Evolutionary conservation across 2,888 invertebrate species (phyloP).

Genomic region (Mythimna lalbum): DNA sequence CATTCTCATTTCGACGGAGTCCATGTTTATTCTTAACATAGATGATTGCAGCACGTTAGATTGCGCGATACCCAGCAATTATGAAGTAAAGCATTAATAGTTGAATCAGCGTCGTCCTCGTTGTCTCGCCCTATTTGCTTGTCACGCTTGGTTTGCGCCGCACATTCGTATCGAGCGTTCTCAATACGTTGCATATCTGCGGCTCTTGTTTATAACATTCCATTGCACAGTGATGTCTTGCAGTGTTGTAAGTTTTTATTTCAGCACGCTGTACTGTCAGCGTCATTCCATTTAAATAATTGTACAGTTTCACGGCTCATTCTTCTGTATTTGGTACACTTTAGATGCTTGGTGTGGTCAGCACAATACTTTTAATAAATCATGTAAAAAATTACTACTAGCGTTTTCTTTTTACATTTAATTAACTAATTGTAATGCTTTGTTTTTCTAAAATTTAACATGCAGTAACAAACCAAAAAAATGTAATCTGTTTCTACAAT

Average conservation of each 20-base stretch:
- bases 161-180: conserved; percentile 69
- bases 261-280: conserved; percentile 68
- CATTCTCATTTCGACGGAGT: conserved; percentile 7
- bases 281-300: conserved; percentile 56
- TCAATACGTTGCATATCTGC: conserved; percentile 69
- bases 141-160: conserved; percentile 78
- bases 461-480: conserved; percentile 22
- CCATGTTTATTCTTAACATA: conserved; percentile 22
- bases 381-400: conserved; percentile 11
- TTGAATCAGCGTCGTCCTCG: conserved; percentile 73
- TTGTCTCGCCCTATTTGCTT: conserved; percentile 84
- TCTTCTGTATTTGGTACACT: conserved; percentile 54
- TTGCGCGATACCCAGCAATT: conserved; percentile 52
- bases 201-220: conserved; percentile 69
- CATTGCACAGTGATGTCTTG: conserved; percentile 67
- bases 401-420: conserved; percentile 11
- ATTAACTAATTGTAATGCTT: conserved; percentile 44
- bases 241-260: conserved; percentile 65
- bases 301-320: conserved; percentile 40
- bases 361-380: conserved; percentile 50
- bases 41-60: conserved; percentile 35
- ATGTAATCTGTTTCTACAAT: conserved; percentile 11
- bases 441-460: conserved; percentile 43
- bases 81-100: conserved; percentile 74
- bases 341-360: conserved; percentile 75